Conservation (phyloP, 2,888 invertebrate genomes). For the Oscheius sp. region DNA sequence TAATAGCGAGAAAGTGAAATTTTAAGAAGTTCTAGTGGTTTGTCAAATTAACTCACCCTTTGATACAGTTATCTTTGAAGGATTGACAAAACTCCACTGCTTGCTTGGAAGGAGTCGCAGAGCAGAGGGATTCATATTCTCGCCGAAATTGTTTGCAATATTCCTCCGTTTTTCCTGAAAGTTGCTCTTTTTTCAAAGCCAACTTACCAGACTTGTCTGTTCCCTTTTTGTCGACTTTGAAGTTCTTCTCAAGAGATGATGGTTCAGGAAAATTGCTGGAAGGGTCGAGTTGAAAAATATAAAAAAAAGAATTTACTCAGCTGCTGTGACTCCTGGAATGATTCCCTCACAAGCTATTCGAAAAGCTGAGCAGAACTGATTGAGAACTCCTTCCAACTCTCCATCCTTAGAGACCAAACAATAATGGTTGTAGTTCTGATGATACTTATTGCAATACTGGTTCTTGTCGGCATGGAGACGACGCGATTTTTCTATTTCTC, state of each 20-base stretch:
- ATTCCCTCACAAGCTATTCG: slow-evolving; percentile 32
- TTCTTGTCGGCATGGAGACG: slow-evolving; percentile 22
- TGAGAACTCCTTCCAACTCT: slow-evolving; percentile 42
- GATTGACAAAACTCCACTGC: slow-evolving; percentile 22
- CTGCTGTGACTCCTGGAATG: background rate
- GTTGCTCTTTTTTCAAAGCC: no score
- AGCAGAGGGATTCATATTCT: slow-evolving; percentile 9
- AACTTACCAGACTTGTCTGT: background rate
- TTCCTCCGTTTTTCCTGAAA: slow-evolving; percentile 15
- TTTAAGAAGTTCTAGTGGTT: no score
- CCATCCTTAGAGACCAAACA: slow-evolving; percentile 30
- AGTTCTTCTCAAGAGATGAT: background rate
- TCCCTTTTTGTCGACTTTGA: background rate
- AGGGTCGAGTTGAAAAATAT: background rate
- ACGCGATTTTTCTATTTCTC: slow-evolving; percentile 10
- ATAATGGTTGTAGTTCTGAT: slow-evolving; percentile 40
- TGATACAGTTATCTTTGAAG: slow-evolving; percentile 20
- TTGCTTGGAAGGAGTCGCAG: background rate
- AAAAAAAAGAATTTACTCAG: background rate
- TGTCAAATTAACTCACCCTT: background rate
- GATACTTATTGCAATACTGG: slow-evolving; percentile 43
- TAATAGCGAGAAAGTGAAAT: background rate
- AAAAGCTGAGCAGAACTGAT: slow-evolving; percentile 41
- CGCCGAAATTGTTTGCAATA: slow-evolving; percentile 10
- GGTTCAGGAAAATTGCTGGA: slow-evolving; percentile 14